Percentiles rank a stretch among this genome's conserved stretches.
These are phyloP conservation scores for Porites divaricata DNA, from an alignment of 92 coral and sea anemone genomes.

Conservation along the genomic window DNA sequence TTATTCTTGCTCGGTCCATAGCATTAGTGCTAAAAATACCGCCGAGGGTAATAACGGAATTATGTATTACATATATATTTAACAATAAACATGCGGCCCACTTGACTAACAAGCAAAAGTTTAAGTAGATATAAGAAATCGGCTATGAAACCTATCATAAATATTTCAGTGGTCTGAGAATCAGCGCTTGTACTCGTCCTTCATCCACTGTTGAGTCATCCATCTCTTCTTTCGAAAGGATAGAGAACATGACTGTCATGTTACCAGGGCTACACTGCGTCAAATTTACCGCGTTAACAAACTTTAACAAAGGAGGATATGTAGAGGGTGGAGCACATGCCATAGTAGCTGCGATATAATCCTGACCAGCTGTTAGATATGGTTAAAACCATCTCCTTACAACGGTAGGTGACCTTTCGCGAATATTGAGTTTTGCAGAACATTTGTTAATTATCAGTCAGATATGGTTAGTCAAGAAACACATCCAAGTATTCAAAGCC, in stretches of 20 bases:
- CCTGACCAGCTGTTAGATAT: constrained; percentile 17
- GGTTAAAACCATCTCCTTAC: too few relatives aligned
- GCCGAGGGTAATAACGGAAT: too few relatives aligned
- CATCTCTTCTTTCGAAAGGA: background rate
- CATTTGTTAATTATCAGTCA: too few relatives aligned
- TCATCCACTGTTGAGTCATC: background rate
- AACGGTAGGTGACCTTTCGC: too few relatives aligned
- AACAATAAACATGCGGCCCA: too few relatives aligned
- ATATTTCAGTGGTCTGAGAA: background rate
- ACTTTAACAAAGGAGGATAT: background rate
- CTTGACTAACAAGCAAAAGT: too few relatives aligned
- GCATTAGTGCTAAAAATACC: too few relatives aligned
- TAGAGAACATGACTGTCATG: background rate
- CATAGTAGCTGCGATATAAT: constrained; percentile 22
- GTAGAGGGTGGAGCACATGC: background rate
- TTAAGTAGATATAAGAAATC: too few relatives aligned
- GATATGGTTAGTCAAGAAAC: constrained; percentile 8
- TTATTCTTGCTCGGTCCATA: too few relatives aligned
- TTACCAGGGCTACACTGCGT: constrained; percentile 1
- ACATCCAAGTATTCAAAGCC: background rate
- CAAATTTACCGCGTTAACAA: background rate
- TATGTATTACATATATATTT: too few relatives aligned
- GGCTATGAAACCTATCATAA: too few relatives aligned
- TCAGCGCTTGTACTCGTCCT: constrained; percentile 4
- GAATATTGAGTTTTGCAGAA: too few relatives aligned